Base-by-base conservation (phyloP, 2,888 invertebrate species). In the Hypsopygia costalis region DNA sequence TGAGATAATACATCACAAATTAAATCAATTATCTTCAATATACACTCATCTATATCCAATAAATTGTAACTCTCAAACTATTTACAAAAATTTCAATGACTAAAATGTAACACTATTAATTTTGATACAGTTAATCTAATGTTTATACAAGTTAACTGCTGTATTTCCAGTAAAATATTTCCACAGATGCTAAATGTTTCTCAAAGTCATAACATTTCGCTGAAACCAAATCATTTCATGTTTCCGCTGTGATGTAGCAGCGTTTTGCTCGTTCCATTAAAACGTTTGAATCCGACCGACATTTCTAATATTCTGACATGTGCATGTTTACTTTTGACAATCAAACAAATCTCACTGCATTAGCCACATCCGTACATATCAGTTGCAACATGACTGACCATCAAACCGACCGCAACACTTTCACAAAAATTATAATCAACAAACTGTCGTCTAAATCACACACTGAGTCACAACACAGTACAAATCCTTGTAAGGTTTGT, bases 321-420 rank as follows among this genome's bases (percentile, higher is more conserved):
- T 68, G 58, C 61, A 57, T 81, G 78, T 85, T 85, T 83, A 81
- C 80, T 66, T 81, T 78, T 70, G 70, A 72, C 68, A 73, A 76
- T 77, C 79, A 79, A 80, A 78, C 76, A 76, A 71, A 81, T 77
- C 73, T 73, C 68, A 63, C 66, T 67, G 65, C 72, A 77, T 76
- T 77, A 75, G 69, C 68, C 62, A 62, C 70, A 75, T 79, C 74
- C 72, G 71, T 49, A 48, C 55, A 44, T 52, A 40, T 25, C 48
- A 50, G 51, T 66, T 65, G 60, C 64, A 69, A 69, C 65, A 69
- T 53, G 63, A 73, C 71, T 69, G 71, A 83, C 76, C 74, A 74
- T 65, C 59, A 69, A 78, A 65, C 63, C 55, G 62, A 64, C 52
- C 60, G 51, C 25, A 25, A 25, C 75, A 80, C 79, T 70, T 57